Evolutionary conservation across 2,113 vertebrate species (phyloP).

Genomic region (Prunella fulvescens): DNA sequence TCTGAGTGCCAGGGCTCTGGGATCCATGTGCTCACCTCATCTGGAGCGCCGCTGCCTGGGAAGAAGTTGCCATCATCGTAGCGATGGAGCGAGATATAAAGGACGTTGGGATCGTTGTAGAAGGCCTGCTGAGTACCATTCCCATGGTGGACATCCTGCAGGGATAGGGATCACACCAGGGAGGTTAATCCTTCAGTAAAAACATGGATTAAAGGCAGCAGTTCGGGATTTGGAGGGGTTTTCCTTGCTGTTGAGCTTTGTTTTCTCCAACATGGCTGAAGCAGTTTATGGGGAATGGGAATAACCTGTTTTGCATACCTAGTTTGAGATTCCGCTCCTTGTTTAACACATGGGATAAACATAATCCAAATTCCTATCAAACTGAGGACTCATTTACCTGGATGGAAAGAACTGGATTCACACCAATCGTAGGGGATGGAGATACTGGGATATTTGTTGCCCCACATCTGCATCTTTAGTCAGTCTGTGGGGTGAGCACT

Average conservation of each 20-base stretch:
- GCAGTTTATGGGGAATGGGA: not conserved
- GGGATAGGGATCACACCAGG: not conserved
- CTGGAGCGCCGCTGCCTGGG: slow-evolving; percentile 93
- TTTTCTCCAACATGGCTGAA: not conserved
- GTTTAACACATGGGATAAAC: not conserved
- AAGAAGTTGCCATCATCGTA: slow-evolving; percentile 99
- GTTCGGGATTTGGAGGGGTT: not conserved
- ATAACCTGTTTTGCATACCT: not conserved
- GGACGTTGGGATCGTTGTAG: slow-evolving; percentile 88
- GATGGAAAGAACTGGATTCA: not conserved
- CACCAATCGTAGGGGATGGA: not conserved
- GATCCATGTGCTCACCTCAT: slow-evolving; percentile 77
- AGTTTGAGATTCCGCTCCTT: not conserved
- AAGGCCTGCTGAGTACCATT: slow-evolving; percentile 91
- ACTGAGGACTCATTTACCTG: not conserved
- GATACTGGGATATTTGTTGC: not conserved
- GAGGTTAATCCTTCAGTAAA: not conserved
- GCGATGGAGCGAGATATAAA: slow-evolving; percentile 95
- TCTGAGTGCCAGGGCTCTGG: not conserved
- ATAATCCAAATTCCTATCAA: not conserved
- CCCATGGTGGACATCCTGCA: slow-evolving; percentile 81
- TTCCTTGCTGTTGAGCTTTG: not conserved
- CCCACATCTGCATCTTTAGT: not conserved
- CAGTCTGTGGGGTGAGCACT: not conserved
- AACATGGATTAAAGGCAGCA: not conserved